These are phyloP conservation scores for Caenorhabditis parvicauda DNA, from an alignment of 2,888 invertebrate species.

Conservation along the genomic window DNA sequence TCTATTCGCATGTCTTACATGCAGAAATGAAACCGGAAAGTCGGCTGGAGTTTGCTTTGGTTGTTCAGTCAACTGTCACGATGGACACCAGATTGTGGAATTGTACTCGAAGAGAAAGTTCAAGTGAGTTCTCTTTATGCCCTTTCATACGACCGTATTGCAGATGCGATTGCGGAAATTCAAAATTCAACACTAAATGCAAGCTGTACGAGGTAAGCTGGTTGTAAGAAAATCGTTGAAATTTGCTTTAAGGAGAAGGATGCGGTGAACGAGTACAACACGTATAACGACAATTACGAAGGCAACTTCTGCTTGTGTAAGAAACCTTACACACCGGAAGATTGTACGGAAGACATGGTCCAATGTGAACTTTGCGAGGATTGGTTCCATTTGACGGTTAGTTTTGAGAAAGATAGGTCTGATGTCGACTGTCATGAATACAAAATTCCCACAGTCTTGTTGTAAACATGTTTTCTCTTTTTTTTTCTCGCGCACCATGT, in stretches of 20 bases:
- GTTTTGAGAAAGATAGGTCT: too few relatives aligned
- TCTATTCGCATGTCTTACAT: conserved; percentile 88
- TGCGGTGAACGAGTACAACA: conserved; percentile 73
- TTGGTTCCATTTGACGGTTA: conserved; percentile 83
- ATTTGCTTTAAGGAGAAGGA: conserved; percentile 67
- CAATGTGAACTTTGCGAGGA: conserved; percentile 96
- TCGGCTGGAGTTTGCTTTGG: conserved; percentile 76
- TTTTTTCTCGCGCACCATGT: too few relatives aligned
- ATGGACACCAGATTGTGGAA: conserved; percentile 89
- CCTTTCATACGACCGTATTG: not conserved
- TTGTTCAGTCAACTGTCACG: conserved; percentile 90
- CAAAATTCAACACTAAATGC: conserved; percentile 71
- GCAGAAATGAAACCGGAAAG: conserved; percentile 66
- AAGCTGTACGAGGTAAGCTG: conserved; percentile 46
- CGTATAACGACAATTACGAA: conserved; percentile 75
- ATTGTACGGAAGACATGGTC: conserved; percentile 78
- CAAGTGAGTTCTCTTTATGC: conserved; percentile 79
- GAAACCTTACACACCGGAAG: conserved; percentile 86
- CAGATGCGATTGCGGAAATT: conserved; percentile 61
- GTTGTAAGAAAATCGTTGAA: not conserved
- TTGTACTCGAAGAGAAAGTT: conserved; percentile 89
- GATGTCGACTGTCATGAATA: too few relatives aligned
- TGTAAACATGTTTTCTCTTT: too few relatives aligned
- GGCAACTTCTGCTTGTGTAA: conserved; percentile 88
- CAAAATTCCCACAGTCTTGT: too few relatives aligned